Base-by-base conservation (phyloP, 2,888 invertebrate species). In the Temnothorax rugatulus region DNA sequence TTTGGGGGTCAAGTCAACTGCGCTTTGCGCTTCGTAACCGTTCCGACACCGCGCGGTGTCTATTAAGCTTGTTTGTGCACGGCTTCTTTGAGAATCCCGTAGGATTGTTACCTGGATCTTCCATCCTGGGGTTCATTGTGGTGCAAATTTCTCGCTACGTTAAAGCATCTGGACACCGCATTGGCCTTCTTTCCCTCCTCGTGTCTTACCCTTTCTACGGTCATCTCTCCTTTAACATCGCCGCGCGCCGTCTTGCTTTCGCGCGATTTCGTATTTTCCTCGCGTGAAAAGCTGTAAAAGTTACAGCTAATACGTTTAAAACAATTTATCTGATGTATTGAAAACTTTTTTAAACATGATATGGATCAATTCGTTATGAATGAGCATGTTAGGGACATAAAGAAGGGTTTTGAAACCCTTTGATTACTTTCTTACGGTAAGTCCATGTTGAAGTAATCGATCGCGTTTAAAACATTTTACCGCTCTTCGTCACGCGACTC, bases 191-290 rank as follows among this genome's bases (percentile, higher is more conserved):
- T 11, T 34, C 34, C 7, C 4, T 7, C 34, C 34, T 34, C 34
- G 34, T 34, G 7, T 38, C 18, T 63, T 7, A 7, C n/a, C 15
- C 44, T 8, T 15, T 25, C 5, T 34, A 34, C 34, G 34, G 5
- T 64, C 21, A 5, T 21, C 34, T 9, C 7, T 44, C 4, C 11
- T 34, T 61, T 5, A 64, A 47, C 75, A 18, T 64, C 68, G 84
- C 57, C 57, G 41, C 41, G 71, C 68, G 84, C 63, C 57, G 41
- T 50, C 71, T 63, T 41, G 41, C 38, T 47, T 41, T 13, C n/a
- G 66, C 34, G 18, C 69, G 52, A 57, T 68, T 75, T 74, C n/a
- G 4, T 34, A n/a, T 41, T 41, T 64, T 21, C 7, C 41, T 41
- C 63, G 63, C 38, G 21, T 21, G 21, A 41, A 41, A 41, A 59